These are phyloP conservation scores for Mirza zaza DNA, from an alignment of 2,113 vertebrate genomes.

Conservation along the genomic window DNA sequence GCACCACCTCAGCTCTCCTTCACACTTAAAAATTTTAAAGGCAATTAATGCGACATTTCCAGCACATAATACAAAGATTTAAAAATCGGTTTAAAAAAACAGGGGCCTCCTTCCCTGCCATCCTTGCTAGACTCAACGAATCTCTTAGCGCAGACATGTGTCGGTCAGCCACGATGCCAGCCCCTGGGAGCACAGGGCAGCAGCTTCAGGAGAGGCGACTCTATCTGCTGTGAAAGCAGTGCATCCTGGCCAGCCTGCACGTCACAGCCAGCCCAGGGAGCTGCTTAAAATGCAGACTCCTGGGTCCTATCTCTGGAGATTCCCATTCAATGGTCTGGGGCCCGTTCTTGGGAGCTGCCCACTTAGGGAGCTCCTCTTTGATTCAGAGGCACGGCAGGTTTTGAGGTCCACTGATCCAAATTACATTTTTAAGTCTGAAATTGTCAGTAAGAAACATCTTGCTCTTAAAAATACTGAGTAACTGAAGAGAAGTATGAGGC, in stretches of 20 bases:
- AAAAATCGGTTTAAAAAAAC: not conserved
- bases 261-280: not conserved
- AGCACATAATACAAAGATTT: not conserved
- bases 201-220: too few species aligned
- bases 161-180: not conserved
- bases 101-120: not conserved
- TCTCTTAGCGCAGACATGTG: not conserved
- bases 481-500: not conserved
- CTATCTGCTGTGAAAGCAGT: not conserved
- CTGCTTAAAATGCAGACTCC: not conserved
- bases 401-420: not conserved
- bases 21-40: not conserved
- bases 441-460: constrained; percentile 12
- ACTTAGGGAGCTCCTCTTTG: not conserved
- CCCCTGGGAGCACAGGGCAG: not conserved
- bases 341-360: not conserved
- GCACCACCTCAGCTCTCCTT: not conserved
- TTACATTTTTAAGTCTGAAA: constrained; percentile 32
- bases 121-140: not conserved
- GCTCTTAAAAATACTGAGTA: constrained; percentile 18
- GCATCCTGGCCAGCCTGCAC: accelerated
- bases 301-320: not conserved
- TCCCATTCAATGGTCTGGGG: not conserved
- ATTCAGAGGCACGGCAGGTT: not conserved
- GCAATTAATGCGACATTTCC: not conserved